These are phyloP conservation scores for Damaliscus lunatus DNA, from an alignment of 2,113 vertebrate species.

Conservation along the genomic window DNA sequence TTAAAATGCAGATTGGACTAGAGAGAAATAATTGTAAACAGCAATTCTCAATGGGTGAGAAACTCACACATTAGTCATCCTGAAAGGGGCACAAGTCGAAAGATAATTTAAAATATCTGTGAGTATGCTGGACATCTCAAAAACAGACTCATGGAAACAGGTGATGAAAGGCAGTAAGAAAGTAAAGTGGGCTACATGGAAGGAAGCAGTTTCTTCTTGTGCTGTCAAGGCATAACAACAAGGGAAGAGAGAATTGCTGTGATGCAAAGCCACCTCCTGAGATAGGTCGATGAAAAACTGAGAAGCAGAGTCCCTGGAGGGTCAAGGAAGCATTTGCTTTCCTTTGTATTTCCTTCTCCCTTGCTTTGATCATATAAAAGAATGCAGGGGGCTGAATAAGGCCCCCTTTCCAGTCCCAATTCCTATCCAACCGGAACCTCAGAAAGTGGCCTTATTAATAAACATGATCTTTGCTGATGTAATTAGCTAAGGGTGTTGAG, in stretches of 20 bases:
- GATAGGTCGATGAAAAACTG: neutral
- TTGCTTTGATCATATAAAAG: neutral
- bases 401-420: neutral
- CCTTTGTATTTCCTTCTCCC: neutral
- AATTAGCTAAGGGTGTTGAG: neutral
- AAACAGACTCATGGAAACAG: neutral
- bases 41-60: neutral
- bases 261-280: neutral
- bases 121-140: neutral
- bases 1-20: slow-evolving; percentile 16
- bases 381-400: neutral
- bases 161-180: neutral
- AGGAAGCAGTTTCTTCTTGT: neutral
- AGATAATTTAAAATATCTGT: neutral
- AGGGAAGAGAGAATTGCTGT: neutral
- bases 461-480: neutral
- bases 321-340: neutral
- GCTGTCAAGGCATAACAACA: neutral
- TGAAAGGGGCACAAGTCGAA: neutral
- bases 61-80: neutral
- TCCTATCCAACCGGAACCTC: neutral
- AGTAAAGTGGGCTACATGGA: neutral
- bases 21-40: slow-evolving; percentile 6
- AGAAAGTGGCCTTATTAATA: neutral
- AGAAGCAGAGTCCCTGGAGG: neutral